Base-by-base conservation (phyloP, 2,888 invertebrate genomes). In the Prenolepis imparis region DNA sequence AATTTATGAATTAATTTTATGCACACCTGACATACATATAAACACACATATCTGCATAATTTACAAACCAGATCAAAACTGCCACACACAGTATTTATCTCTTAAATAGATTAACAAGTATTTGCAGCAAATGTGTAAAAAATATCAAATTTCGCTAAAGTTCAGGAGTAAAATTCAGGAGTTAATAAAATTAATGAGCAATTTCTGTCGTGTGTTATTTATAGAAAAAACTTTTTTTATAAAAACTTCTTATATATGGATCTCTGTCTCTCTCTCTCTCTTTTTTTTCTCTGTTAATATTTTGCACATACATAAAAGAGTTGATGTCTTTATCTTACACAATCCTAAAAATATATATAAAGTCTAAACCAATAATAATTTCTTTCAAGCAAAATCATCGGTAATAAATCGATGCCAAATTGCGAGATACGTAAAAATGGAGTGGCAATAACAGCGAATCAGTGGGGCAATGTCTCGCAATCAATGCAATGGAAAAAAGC, bases 1-100 rank as follows among this genome's bases (percentile, higher is more conserved):
- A 44, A 67, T 78, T 78, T 78, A 59, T 44, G 57, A 67, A 77
- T 67, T 67, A 67, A 67, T 78, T 67, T 21, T 21, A 66, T 15
- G 32, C 41, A 18, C 57, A 44, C 28, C 32, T 59, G 67, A 39
- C 21, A 24, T 55, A 70, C 32, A n/a, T n/a, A 52, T 2, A 44
- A 4, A 48, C 44, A 44, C 15, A 44, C 12, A 44, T 48, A 48
- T 18, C 21, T 41, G 67, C 57, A 36, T 36, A 57, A 67, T 68
- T 78, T 59, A 44, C 21, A 67, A 44, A 67, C 21, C 32, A 15
- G 32, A 41, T 68, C 18, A 59, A 67, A 77, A 57, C 41, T 67
- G 57, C 67, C 32, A 39, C 66, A 44, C 66, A 44, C 44, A 21
- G 24, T n/a, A 57, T 15, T 68, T 67, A 44, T 55, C 67, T 59